Conservation (phyloP, 30 jellyfish, hydroid and myxozoan genomes). For the Cassiopea andromeda region DNA sequence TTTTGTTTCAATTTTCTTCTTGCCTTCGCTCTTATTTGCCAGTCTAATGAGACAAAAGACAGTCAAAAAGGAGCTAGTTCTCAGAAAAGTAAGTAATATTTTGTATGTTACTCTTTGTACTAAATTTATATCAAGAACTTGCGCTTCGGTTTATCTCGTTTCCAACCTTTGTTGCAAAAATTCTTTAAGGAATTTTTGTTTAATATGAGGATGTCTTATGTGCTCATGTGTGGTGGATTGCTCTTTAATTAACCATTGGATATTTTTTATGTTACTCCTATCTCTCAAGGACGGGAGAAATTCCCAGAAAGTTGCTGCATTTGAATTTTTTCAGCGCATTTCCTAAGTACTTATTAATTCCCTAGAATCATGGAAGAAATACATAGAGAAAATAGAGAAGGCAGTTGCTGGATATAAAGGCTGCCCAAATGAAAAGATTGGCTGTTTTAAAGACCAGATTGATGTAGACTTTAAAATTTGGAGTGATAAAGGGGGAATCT, state of each 20-base stretch:
- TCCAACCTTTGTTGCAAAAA: too few species aligned
- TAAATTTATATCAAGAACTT: too few species aligned
- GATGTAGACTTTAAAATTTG: slow-evolving; percentile 77
- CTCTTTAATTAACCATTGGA: too few species aligned
- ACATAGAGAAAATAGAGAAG: slow-evolving; percentile 39
- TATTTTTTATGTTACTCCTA: too few species aligned
- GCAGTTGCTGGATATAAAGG: slow-evolving; percentile 66
- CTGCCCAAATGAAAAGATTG: slow-evolving; percentile 70
- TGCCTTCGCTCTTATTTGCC: neutral
- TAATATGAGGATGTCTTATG: too few species aligned
- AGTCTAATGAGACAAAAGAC: neutral
- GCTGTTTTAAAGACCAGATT: slow-evolving; percentile 71
- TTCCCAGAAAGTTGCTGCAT: too few species aligned
- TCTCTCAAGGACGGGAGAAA: too few species aligned
- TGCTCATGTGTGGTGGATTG: too few species aligned
- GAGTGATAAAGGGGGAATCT: slow-evolving; percentile 83
- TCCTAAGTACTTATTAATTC: too few species aligned
- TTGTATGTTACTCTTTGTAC: too few species aligned
- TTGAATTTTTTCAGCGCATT: neutral
- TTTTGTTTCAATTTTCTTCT: neutral
- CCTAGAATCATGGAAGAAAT: slow-evolving; percentile 61
- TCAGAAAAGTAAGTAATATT: neutral
- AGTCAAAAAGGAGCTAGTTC: neutral
- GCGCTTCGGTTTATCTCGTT: too few species aligned
- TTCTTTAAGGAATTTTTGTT: too few species aligned